Conservation (phyloP, 2,113 vertebrate species). For the Xenus cinereus region DNA sequence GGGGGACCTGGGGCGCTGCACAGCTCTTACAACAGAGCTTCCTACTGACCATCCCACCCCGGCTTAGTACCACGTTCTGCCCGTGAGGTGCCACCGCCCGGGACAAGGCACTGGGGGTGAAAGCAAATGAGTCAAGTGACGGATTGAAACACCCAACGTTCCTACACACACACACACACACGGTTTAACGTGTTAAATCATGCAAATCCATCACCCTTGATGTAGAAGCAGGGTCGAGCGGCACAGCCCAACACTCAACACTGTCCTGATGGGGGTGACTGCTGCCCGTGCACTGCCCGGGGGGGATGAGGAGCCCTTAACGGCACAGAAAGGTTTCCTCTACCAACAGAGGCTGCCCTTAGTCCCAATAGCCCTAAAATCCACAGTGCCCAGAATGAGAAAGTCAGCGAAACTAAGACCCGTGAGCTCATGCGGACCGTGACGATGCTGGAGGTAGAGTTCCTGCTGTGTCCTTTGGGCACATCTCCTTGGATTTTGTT, state of each 20-base stretch:
- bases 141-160: neutral
- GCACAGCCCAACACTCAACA: neutral
- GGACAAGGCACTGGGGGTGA: neutral
- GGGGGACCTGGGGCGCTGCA: neutral
- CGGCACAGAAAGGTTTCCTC: neutral
- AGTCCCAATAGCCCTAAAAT: slow-evolving; percentile 88
- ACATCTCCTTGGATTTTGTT: neutral
- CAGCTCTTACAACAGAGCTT: neutral
- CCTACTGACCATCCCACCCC: neutral
- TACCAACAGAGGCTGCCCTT: slow-evolving; percentile 78
- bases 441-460: slow-evolving; percentile 83
- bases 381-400: slow-evolving; percentile 83
- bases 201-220: neutral
- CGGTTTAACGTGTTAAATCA: neutral
- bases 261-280: neutral
- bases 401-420: slow-evolving; percentile 80
- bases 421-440: slow-evolving; percentile 82
- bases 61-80: rapidly evolving
- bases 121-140: neutral
- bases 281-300: neutral
- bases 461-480: neutral
- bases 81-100: neutral
- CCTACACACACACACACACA: too few relatives aligned
- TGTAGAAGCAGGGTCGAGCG: neutral
- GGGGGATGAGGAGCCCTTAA: neutral